A percentile compares a stretch with the other conserved stretches of the same genome.
phyloP scores from a whole-genome alignment of 2,888 invertebrate species.

The Drosophila helvetica region DNA sequence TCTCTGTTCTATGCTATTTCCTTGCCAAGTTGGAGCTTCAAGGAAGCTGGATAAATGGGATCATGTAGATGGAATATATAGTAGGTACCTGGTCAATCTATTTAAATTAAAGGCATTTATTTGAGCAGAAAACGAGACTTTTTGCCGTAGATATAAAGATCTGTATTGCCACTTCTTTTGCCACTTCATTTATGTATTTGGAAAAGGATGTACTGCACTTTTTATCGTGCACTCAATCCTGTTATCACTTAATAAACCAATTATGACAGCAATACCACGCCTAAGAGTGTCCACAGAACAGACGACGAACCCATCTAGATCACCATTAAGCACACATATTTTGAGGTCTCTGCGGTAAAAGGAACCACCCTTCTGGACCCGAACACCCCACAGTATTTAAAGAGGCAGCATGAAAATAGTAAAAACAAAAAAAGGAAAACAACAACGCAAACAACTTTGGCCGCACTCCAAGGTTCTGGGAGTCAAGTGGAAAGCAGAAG shows the following conservation, averaged over 20 bases:
- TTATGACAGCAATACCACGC: not conserved
- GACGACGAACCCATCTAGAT: not conserved
- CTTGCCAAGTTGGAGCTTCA: slow-evolving; percentile 40
- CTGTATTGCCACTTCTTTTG: not conserved
- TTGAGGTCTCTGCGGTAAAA: not conserved
- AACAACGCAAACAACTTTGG: slow-evolving; percentile 42
- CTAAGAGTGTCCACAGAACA: not conserved
- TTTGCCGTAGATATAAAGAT: fast-evolving
- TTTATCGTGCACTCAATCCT: not conserved
- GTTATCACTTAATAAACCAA: not conserved
- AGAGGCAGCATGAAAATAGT: slow-evolving; percentile 7
- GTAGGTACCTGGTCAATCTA: not conserved
- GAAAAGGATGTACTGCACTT: no score
- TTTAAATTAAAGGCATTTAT: not conserved
- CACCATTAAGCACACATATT: not conserved
- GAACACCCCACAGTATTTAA: slow-evolving; percentile 6
- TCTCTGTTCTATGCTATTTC: slow-evolving; percentile 20
- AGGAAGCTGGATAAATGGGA: slow-evolving; percentile 2
- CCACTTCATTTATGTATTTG: no score
- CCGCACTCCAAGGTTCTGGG: slow-evolving; percentile 31
- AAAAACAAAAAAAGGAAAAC: slow-evolving; percentile 21
- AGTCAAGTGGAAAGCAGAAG: slow-evolving; percentile 26
- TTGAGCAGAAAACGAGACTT: not conserved
- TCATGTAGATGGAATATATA: not conserved
- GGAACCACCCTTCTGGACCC: not conserved